Conservation (phyloP, 2,888 invertebrate genomes). For the Dexiosoma caninum region DNA sequence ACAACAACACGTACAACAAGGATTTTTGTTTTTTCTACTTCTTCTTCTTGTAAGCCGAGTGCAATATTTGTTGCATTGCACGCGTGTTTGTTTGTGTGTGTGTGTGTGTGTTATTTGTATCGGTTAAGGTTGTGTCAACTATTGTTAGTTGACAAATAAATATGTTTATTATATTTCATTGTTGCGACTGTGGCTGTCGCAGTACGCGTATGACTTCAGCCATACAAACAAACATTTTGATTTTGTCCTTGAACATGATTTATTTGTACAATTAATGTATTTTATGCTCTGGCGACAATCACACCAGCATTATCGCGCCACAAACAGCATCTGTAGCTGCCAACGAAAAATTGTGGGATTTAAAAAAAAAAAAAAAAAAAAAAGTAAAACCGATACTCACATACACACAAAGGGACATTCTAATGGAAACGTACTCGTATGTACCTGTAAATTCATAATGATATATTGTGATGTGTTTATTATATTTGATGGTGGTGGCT, state of each 20-base stretch:
- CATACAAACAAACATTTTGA: constrained; percentile 27
- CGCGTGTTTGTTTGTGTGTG: not conserved
- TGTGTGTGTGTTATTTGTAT: not conserved
- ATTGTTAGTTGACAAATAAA: constrained; percentile 44
- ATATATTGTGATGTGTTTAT: constrained; percentile 18
- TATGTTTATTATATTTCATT: constrained; percentile 37
- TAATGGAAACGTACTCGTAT: too few species aligned
- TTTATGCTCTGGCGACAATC: constrained; percentile 37
- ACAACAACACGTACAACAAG: constrained; percentile 5
- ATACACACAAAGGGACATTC: not conserved
- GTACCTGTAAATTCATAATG: not conserved
- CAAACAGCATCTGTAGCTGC: constrained; percentile 3
- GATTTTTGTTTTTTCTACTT: not conserved
- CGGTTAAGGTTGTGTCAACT: constrained; percentile 26
- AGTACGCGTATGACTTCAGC: constrained; percentile 16
- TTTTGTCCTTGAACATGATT: constrained; percentile 62
- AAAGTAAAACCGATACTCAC: not conserved
- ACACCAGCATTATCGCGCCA: constrained; percentile 50
- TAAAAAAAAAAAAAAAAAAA: not conserved
- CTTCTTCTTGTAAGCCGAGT: not conserved
- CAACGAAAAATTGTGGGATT: too few species aligned
- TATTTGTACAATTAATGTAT: constrained; percentile 62
- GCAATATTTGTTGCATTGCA: not conserved
- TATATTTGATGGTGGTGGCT: constrained; percentile 17
- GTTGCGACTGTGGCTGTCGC: not conserved